phyloP scores from a whole-genome alignment of 1,140 invertebrate genomes.

The Heliothis virescens region DNA sequence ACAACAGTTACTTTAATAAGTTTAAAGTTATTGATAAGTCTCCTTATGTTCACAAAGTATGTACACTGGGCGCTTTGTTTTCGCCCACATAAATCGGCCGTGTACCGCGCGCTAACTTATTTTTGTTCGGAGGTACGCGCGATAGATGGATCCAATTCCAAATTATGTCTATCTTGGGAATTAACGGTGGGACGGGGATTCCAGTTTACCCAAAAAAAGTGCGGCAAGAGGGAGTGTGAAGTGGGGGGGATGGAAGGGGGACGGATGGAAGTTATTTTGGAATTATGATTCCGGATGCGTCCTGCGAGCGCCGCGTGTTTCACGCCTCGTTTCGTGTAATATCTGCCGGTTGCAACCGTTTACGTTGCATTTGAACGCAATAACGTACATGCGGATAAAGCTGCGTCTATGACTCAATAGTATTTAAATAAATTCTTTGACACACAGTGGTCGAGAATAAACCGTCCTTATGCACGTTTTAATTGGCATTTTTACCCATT shows the following conservation, averaged over 20 bases:
- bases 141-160: constrained; percentile 87
- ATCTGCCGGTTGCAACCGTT: constrained; percentile 78
- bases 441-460: background rate
- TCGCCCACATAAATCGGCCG: constrained; percentile 77
- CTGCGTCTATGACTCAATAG: constrained; percentile 55
- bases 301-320: constrained; percentile 78
- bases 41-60: background rate
- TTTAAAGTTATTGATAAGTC: constrained; percentile 21
- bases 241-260: constrained; percentile 60
- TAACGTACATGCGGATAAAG: constrained; percentile 72
- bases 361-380: constrained; percentile 69
- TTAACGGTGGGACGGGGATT: constrained; percentile 84
- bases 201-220: constrained; percentile 84
- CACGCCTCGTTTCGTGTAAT: constrained; percentile 84
- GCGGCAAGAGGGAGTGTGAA: constrained; percentile 63
- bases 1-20: background rate
- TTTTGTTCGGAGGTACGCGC: constrained; percentile 80
- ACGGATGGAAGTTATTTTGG: constrained; percentile 83
- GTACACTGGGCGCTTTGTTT: constrained; percentile 65
- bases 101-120: constrained; percentile 78
- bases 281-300: constrained; percentile 86
- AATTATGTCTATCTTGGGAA: constrained; percentile 87
- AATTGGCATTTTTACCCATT: constrained; percentile 29
- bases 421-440: constrained; percentile 30
- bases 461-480: background rate